Evolutionary conservation across 2,888 invertebrate genomes (phyloP).

Genomic region (Caenorhabditis virilis): DNA sequence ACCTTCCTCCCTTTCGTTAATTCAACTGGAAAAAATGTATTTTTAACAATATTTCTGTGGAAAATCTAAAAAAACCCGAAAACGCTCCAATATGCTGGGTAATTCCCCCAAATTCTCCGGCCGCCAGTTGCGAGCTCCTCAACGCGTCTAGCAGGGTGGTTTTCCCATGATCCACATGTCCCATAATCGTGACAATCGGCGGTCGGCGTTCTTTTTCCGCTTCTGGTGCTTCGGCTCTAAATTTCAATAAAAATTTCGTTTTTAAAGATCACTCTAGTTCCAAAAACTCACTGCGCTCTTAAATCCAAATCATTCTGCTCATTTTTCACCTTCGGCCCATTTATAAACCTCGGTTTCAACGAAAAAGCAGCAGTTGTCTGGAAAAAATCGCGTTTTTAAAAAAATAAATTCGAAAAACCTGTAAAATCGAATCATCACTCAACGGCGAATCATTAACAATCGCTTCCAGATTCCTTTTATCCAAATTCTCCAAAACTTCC

Average conservation of each 20-base stretch:
- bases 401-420: conserved; percentile 14
- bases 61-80: conserved; percentile 73
- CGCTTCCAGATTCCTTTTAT: conserved; percentile 39
- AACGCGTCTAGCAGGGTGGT: conserved; percentile 80
- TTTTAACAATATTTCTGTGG: too few relatives aligned
- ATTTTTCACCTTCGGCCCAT: conserved; percentile 24
- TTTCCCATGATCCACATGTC: conserved; percentile 99
- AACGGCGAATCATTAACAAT: conserved; percentile 40
- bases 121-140: conserved; percentile 81
- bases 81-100: conserved; percentile 99
- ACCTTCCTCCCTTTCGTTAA: conserved; percentile 70
- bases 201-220: conserved; percentile 79
- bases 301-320: conserved; percentile 34
- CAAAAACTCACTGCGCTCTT: conserved; percentile 30
- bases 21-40: conserved; percentile 23
- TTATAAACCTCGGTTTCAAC: conserved; percentile 45
- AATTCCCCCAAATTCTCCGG: conserved; percentile 94
- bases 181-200: conserved; percentile 97
- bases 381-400: conserved; percentile 5
- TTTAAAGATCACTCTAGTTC: not conserved
- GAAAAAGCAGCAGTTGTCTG: conserved; percentile 42
- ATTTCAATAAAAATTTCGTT: not conserved
- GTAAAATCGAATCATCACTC: conserved; percentile 33
- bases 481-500: conserved; percentile 43
- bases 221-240: conserved; percentile 76